Evolutionary conservation across 1,140 invertebrate species (phyloP).

Genomic region (Luehdorfia chinensis): DNA sequence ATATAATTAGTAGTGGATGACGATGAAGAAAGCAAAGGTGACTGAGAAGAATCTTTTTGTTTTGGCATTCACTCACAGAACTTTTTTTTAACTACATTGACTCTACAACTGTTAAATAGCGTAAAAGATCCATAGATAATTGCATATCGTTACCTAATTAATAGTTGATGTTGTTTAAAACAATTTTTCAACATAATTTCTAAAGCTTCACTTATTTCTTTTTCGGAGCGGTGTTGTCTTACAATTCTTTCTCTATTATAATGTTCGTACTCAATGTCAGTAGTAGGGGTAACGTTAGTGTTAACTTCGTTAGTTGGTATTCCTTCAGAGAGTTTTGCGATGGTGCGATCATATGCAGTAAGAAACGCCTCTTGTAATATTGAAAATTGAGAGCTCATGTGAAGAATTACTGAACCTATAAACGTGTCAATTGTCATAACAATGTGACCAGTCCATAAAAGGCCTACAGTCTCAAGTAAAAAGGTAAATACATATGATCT

Average conservation of each 20-base stretch:
- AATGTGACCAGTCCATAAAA: conserved; percentile 69
- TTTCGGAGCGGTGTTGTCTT: conserved; percentile 27
- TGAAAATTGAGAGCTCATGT: conserved; percentile 62
- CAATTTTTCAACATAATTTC: conserved; percentile 40
- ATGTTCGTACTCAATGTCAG: conserved; percentile 4
- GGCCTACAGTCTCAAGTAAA: conserved; percentile 53
- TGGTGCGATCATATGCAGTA: conserved; percentile 55
- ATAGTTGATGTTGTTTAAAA: conserved; percentile 56
- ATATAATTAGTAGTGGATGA: too few species aligned
- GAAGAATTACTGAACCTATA: conserved; percentile 60
- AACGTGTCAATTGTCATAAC: conserved; percentile 68
- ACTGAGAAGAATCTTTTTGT: too few species aligned
- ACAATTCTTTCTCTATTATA: conserved; percentile 37
- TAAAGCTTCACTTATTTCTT: conserved; percentile 49
- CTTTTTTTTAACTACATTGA: too few species aligned
- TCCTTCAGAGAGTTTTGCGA: conserved; percentile 31
- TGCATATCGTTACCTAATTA: conserved; percentile 43
- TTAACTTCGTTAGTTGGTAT: conserved; percentile 18
- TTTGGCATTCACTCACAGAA: too few species aligned
- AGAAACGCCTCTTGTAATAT: conserved; percentile 58
- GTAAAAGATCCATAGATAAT: too few species aligned
- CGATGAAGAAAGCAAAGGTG: too few species aligned
- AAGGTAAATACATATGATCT: conserved; percentile 49
- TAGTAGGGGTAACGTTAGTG: conserved; percentile 2
- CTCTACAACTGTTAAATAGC: too few species aligned